A percentile compares a stretch with the other conserved stretches of the same genome.
phyloP scores from a whole-genome alignment of 2,113 vertebrate species.

The Clupea harengus region DNA sequence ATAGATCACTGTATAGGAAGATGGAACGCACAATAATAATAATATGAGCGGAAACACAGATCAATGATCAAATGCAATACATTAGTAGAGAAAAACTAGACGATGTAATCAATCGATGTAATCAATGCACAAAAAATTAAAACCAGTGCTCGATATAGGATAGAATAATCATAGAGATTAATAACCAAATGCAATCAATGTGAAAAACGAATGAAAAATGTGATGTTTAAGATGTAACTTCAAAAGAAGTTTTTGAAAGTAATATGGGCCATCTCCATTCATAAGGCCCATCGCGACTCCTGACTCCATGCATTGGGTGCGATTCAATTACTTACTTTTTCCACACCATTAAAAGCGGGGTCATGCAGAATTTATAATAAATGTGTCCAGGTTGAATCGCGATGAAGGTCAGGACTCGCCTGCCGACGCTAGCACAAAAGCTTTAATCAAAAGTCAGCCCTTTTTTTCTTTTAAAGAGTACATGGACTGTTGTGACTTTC shows the following conservation, averaged over 20 bases:
- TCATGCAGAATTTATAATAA: slow-evolving; percentile 63
- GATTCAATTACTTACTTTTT: slow-evolving; percentile 71
- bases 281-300: slow-evolving; percentile 47
- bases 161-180: no score
- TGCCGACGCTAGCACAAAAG: neutral
- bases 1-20: neutral
- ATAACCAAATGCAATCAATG: no score
- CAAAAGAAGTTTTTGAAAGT: slow-evolving; percentile 7
- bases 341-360: slow-evolving; percentile 70
- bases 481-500: slow-evolving; percentile 48
- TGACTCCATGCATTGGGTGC: slow-evolving; percentile 58
- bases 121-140: neutral
- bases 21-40: neutral
- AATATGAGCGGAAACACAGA: neutral
- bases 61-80: neutral
- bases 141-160: neutral
- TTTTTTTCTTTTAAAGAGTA: slow-evolving; percentile 48
- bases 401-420: slow-evolving; percentile 58
- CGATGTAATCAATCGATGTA: neutral
- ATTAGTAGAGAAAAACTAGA: neutral
- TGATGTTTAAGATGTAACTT: neutral
- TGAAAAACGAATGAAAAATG: neutral
- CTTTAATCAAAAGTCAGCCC: slow-evolving; percentile 55
- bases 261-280: slow-evolving; percentile 39
- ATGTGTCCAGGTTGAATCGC: slow-evolving; percentile 61